Evolutionary conservation across 1,140 invertebrate genomes (phyloP).

Genomic region (Dendroctonus valens): DNA sequence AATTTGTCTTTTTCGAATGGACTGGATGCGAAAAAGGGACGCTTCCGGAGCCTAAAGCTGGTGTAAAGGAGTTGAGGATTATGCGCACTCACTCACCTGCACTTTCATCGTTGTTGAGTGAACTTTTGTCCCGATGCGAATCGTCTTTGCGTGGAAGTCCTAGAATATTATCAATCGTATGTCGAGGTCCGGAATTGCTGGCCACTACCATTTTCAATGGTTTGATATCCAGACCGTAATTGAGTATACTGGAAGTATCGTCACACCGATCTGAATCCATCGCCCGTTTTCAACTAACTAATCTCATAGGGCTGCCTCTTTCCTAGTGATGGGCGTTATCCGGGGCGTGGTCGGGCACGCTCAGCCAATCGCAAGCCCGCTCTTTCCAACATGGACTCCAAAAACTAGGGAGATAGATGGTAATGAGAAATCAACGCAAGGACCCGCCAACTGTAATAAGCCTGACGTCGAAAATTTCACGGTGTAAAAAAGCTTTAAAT

Average conservation of each 20-base stretch:
- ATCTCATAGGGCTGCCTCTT: conserved; percentile 37
- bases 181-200: conserved; percentile 47
- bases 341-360: conserved; percentile 32
- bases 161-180: conserved; percentile 53
- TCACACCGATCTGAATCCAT: conserved; percentile 50
- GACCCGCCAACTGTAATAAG: conserved; percentile 38
- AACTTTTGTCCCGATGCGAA: conserved; percentile 41
- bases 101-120: conserved; percentile 48
- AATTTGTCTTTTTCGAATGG: no score
- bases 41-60: no score
- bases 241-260: conserved; percentile 45
- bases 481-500: conserved; percentile 39
- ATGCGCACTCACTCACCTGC: conserved; percentile 43
- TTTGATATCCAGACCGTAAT: conserved; percentile 47
- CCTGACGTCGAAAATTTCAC: conserved; percentile 35
- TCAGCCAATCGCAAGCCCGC: conserved; percentile 35
- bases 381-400: conserved; percentile 44
- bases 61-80: neutral
- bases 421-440: conserved; percentile 33
- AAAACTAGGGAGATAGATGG: conserved; percentile 34
- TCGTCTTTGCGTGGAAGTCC: conserved; percentile 48
- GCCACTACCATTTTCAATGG: conserved; percentile 47
- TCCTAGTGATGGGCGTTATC: conserved; percentile 37
- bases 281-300: conserved; percentile 47
- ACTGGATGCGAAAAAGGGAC: no score